Conservation (phyloP, 2,888 invertebrate species). For the Cosmia trapezina region DNA sequence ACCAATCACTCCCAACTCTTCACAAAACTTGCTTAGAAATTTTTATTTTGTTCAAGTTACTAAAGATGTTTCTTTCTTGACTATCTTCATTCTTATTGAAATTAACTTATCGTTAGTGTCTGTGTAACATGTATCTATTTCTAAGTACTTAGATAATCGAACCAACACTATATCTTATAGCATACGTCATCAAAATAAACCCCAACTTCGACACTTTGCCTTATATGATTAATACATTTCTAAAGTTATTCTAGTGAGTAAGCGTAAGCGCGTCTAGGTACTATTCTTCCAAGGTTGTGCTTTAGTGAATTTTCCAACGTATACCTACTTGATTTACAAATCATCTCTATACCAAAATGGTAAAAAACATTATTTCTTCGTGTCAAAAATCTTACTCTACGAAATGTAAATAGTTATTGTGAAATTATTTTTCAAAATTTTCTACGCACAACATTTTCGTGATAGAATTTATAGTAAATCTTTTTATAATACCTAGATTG, state of each 20-base stretch:
- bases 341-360: conserved; percentile 72
- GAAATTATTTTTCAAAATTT: conserved; percentile 79
- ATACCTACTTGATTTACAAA: conserved; percentile 76
- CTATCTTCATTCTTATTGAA: conserved; percentile 33
- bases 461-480: conserved; percentile 77
- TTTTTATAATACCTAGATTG: conserved; percentile 74
- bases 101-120: conserved; percentile 46
- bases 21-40: conserved; percentile 50
- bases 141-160: conserved; percentile 63
- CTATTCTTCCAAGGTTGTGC: conserved; percentile 91
- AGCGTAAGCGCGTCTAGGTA: conserved; percentile 89
- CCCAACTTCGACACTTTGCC: conserved; percentile 89
- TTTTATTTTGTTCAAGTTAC: conserved; percentile 44
- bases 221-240: conserved; percentile 85
- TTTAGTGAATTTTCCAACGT: conserved; percentile 88
- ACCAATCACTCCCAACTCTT: conserved; percentile 49
- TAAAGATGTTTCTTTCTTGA: conserved; percentile 29
- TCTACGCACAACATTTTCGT: conserved; percentile 89
- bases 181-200: conserved; percentile 80
- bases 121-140: conserved; percentile 57
- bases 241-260: conserved; percentile 87
- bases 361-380: conserved; percentile 73
- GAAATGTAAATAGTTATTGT: conserved; percentile 79
- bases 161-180: conserved; percentile 69
- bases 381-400: conserved; percentile 74